Evolutionary conservation across 2,888 invertebrate species (phyloP), one percentile per base, ranked within the genome.

Genomic region (Cremastobaeus sp.): DNA sequence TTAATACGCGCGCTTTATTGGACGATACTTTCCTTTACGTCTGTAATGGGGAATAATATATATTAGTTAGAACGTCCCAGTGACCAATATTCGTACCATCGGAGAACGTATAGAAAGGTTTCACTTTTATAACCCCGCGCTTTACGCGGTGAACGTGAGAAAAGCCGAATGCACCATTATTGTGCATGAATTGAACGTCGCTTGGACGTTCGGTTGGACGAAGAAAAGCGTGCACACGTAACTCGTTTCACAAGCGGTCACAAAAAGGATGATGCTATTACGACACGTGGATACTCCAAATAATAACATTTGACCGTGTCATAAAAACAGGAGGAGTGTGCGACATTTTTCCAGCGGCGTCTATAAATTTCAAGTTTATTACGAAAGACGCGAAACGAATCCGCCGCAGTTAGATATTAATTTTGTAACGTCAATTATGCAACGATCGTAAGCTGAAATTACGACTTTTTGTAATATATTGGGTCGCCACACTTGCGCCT

Each of bases 91-190:
- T n/a, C n/a, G n/a, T n/a, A n/a, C n/a, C n/a, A n/a, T n/a, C n/a
- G n/a, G n/a, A n/a, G n/a, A n/a, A n/a, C n/a, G n/a, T n/a, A n/a
- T n/a, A n/a, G n/a, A n/a, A n/a, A n/a, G n/a, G n/a, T n/a, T n/a
- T n/a, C n/a, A n/a, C n/a, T n/a, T n/a, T n/a, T n/a, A n/a, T n/a
- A n/a, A n/a, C n/a, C n/a, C n/a, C 43, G 28, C 25, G 14, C 47
- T 39, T 59, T 52, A 59, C 50, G 59, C 30, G 18, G 70, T 28
- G 57, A 71, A 62, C 21, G 62, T 55, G 55, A 54, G 62, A 64
- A 62, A 55, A 54, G 8, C 18, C 12, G 37, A 41, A 5, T 54
- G 35, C 35, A 52, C 41, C 17, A 68, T 45, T 52, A 15, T 9
- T 15, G n/a, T 25, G 45, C 20, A 25, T 50, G 14, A 15, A 18